Evolutionary conservation across 2,797 vertebrate genomes (phyloP).

Genomic region (Sardinella longiceps): DNA sequence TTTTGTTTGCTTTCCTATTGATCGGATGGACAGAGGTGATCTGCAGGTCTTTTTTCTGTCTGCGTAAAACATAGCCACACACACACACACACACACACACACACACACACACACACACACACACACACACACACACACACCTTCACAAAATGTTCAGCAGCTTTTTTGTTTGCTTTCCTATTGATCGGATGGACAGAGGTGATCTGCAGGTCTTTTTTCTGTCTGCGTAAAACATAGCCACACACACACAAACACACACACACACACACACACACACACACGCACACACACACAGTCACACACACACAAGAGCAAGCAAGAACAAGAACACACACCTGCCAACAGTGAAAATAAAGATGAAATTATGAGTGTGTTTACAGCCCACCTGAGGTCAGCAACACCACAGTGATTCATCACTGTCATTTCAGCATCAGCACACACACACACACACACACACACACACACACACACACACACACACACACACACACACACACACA

Average conservation of each 20-base stretch:
- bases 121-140: too few relatives aligned
- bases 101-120: too few relatives aligned
- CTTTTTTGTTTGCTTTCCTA: background rate
- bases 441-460: too few relatives aligned
- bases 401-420: slow-evolving; percentile 14
- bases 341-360: slow-evolving; percentile 18
- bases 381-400: background rate
- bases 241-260: background rate
- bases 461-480: too few relatives aligned
- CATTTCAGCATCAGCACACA: background rate
- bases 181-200: background rate
- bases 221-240: background rate
- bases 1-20: background rate
- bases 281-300: background rate
- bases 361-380: slow-evolving; percentile 17
- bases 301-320: background rate
- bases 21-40: background rate
- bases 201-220: background rate
- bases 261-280: slow-evolving; percentile 5
- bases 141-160: too few relatives aligned
- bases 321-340: background rate
- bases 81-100: too few relatives aligned
- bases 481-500: too few relatives aligned
- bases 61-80: background rate
- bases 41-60: background rate